Base-by-base conservation (phyloP, 1,140 invertebrate genomes). In the Chrysoperla carnea region DNA sequence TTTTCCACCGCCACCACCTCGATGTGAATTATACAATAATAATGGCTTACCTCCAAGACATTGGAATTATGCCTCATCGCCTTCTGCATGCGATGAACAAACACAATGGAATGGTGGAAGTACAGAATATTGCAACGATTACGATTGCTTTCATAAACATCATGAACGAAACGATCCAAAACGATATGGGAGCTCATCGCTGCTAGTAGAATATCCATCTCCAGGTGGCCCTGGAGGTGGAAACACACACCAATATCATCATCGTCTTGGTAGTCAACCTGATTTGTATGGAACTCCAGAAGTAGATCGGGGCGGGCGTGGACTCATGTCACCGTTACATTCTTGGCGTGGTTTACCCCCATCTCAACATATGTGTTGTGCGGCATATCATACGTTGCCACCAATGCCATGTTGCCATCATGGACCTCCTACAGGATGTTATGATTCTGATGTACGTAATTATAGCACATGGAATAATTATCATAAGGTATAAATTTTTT, bases 1-100 rank as follows among this genome's bases (percentile, higher is more conserved):
- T 63, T 58, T 63, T 60, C 40, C 62, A 59, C 61, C 63, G 60
- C 39, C 62, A 64, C 40, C 60, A 57, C 2, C 62, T 60, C 5
- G 60, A 60, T 23, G 17, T 23, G 17, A 23, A 23, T 23, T 23
- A 23, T 23, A 23, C 5, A 23, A 23, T 23, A 23, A 23, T 23
- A 23, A 23, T 23, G 17, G 17, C 17, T n/a, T n/a, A n/a, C 17
- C 5, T 23, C 17, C 17, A 23, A 23, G 17, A 23, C 17, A 23
- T 5, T 23, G 17, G 17, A 23, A 23, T 23, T 23, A 23, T 23
- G 2, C 17, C 2, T 23, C 17, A 23, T 23, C 17, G 17, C 17
- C 17, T 23, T 2, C 17, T 23, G 17, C 17, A 23, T 23, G 17
- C 5, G 17, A 23, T 5, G 17, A 23, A 23, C 17, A 23, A 23